These are phyloP conservation scores for Pluvianellus socialis DNA, from an alignment of 2,113 vertebrate species.

Conservation along the genomic window DNA sequence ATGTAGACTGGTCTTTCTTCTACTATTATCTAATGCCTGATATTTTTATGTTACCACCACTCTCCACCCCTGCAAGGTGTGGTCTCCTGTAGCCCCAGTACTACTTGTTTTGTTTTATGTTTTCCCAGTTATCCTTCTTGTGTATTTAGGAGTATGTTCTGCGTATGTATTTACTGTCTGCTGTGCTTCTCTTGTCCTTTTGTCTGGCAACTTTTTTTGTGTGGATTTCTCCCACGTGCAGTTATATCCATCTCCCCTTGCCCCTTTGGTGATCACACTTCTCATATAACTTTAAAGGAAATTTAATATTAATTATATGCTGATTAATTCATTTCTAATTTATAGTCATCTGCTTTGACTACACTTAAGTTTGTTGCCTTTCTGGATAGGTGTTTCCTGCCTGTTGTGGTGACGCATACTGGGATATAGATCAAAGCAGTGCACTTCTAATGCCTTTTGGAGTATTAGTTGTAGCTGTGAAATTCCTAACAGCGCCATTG, in stretches of 20 bases:
- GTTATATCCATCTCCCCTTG: neutral
- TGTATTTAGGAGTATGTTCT: neutral
- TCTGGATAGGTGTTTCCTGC: neutral
- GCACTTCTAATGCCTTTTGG: neutral
- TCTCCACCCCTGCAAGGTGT: neutral
- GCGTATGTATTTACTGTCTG: neutral
- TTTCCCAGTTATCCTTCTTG: neutral
- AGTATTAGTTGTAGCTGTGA: neutral
- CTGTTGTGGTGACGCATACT: neutral
- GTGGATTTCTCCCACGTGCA: neutral
- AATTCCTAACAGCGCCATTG: neutral
- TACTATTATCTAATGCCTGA: neutral
- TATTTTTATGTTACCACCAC: neutral
- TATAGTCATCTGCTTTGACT: neutral
- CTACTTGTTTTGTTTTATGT: too few relatives aligned
- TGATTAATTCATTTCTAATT: neutral
- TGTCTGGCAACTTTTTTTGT: neutral
- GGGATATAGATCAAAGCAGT: constrained; percentile 28
- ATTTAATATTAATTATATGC: neutral
- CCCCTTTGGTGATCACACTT: neutral
- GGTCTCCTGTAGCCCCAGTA: neutral
- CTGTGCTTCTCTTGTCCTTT: neutral
- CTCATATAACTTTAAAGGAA: neutral
- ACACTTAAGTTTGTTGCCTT: neutral
- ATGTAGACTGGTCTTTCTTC: neutral